Evolutionary conservation across 2,888 invertebrate genomes (phyloP).

Genomic region (Aromia moschata): DNA sequence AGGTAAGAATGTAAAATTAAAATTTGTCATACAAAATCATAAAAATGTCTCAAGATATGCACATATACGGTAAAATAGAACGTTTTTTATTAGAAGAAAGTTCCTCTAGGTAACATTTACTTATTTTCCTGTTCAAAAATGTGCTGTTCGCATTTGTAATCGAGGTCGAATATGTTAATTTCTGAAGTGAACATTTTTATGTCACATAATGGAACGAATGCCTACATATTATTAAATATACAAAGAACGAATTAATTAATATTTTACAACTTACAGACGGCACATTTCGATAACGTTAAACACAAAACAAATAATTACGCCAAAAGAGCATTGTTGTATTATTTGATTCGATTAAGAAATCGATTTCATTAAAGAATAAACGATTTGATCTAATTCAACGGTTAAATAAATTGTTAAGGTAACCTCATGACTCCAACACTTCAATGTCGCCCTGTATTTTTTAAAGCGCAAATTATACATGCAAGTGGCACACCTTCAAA

Average conservation of each 20-base stretch:
- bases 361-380: background rate
- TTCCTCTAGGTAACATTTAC: background rate
- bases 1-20: conserved; percentile 3
- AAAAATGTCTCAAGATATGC: no score
- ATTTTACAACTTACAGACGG: background rate
- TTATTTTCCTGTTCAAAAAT: background rate
- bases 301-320: no score
- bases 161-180: conserved; percentile 6
- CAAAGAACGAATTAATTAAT: background rate
- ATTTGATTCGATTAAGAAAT: background rate
- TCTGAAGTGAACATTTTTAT: background rate
- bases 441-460: conserved; percentile 35
- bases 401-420: conserved; percentile 19
- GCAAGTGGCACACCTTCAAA: conserved; percentile 25
- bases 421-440: conserved; percentile 16
- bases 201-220: background rate
- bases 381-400: conserved; percentile 26
- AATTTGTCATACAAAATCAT: no score
- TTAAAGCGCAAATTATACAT: conserved; percentile 26
- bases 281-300: background rate
- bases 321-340: background rate
- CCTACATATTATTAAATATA: background rate
- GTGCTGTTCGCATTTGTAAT: conserved; percentile 7
- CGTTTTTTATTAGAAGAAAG: no score
- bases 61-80: no score